These are phyloP conservation scores for Orientallactaga sibirica DNA, from an alignment of 2,797 vertebrate genomes.

Conservation along the genomic window DNA sequence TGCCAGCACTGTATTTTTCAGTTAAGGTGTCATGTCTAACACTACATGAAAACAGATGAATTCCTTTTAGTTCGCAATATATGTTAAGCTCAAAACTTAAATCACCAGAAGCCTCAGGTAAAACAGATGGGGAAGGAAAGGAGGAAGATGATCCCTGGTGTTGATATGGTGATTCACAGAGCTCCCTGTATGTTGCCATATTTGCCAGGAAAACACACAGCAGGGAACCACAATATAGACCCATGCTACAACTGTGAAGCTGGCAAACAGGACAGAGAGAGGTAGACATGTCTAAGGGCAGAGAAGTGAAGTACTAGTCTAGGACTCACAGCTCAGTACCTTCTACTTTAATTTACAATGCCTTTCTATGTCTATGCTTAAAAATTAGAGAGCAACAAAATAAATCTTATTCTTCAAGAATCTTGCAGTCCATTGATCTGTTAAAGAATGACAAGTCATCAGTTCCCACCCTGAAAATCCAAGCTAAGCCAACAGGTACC, in stretches of 20 bases:
- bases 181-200: not conserved
- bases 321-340: not conserved
- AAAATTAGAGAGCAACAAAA: not conserved
- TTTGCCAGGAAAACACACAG: not conserved
- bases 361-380: not conserved
- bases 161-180: not conserved
- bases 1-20: not conserved
- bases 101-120: not conserved
- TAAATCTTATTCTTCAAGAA: not conserved
- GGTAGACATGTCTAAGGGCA: not conserved
- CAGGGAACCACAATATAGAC: not conserved
- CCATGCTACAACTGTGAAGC: not conserved
- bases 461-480: not conserved
- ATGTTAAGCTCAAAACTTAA: conserved; percentile 18
- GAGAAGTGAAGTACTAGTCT: not conserved
- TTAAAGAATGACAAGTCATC: conserved; percentile 10
- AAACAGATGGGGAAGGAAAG: not conserved
- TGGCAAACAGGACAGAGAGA: not conserved
- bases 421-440: not conserved
- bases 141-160: not conserved
- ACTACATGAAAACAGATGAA: not conserved
- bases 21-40: not conserved
- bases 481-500: conserved; percentile 6
- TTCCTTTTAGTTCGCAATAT: not conserved
- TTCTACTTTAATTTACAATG: not conserved